These are phyloP conservation scores for Diplodus sargus DNA, from an alignment of 2,797 vertebrate genomes.

Conservation along the genomic window DNA sequence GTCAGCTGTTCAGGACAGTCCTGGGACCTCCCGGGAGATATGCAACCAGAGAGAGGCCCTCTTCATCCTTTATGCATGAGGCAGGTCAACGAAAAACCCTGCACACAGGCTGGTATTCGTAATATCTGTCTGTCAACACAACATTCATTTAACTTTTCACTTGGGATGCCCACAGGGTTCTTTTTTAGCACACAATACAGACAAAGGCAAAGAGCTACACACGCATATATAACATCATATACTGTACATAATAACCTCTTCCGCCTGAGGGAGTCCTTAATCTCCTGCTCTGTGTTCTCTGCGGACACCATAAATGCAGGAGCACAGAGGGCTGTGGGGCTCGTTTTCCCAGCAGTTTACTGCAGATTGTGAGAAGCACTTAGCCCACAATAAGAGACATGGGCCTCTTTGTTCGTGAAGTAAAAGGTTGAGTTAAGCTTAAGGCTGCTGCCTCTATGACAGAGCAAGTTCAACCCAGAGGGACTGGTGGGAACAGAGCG, in stretches of 20 bases:
- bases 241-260: conserved; percentile 43
- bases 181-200: conserved; percentile 33
- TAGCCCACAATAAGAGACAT: conserved; percentile 78
- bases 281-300: conserved; percentile 56
- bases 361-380: conserved; percentile 83
- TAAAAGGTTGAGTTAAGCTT: conserved; percentile 87
- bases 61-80: conserved; percentile 54
- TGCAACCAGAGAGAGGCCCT: conserved; percentile 53
- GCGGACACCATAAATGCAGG: conserved; percentile 54
- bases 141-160: conserved; percentile 59
- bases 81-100: conserved; percentile 43
- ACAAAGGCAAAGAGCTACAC: conserved; percentile 29
- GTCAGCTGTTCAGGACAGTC: conserved; percentile 61
- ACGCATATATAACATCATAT: conserved; percentile 23
- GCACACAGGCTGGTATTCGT: conserved; percentile 25
- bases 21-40: conserved; percentile 49
- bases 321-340: conserved; percentile 65
- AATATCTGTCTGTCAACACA: conserved; percentile 18
- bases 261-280: conserved; percentile 59
- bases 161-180: conserved; percentile 7
- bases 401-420: conserved; percentile 79
- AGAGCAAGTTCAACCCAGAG: conserved; percentile 55
- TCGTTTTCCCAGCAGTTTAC: conserved; percentile 83
- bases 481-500: conserved; percentile 46
- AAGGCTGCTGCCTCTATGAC: conserved; percentile 70